Conservation (phyloP, 2,888 invertebrate genomes). For the Aphodius sticticus region DNA sequence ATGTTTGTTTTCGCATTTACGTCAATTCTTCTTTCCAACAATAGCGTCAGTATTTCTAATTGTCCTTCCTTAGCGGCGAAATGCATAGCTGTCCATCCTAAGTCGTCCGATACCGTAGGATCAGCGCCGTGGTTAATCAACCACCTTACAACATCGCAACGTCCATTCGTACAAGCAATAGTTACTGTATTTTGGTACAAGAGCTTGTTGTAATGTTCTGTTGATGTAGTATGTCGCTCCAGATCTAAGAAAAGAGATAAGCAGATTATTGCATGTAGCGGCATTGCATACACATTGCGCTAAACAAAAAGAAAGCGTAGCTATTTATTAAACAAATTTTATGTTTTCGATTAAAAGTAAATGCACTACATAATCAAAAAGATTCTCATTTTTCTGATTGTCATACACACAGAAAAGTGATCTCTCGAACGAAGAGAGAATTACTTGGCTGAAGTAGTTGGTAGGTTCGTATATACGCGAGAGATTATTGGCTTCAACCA, state of each 20-base stretch:
- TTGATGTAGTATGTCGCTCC: neutral
- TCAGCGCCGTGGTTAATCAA: neutral
- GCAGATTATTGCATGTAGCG: too few relatives aligned
- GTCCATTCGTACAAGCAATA: neutral
- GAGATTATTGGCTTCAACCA: too few relatives aligned
- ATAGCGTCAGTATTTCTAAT: conserved; percentile 4
- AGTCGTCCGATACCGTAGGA: neutral
- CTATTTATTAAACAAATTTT: too few relatives aligned
- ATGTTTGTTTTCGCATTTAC: neutral
- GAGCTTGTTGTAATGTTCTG: neutral
- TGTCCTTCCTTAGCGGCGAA: neutral
- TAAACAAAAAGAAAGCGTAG: too few relatives aligned
- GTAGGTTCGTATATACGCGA: too few relatives aligned
- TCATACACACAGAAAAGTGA: too few relatives aligned
- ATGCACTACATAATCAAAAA: too few relatives aligned
- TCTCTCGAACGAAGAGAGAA: too few relatives aligned
- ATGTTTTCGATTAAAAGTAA: too few relatives aligned
- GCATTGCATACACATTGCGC: too few relatives aligned
- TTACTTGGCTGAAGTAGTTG: too few relatives aligned
- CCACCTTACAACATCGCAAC: neutral
- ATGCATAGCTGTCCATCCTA: neutral
- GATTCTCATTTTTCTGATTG: too few relatives aligned
- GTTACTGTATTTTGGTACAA: neutral
- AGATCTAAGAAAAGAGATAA: neutral
- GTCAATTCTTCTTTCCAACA: neutral